Base-by-base conservation (phyloP, 1,140 invertebrate genomes). In the Notospermus geniculatus region DNA sequence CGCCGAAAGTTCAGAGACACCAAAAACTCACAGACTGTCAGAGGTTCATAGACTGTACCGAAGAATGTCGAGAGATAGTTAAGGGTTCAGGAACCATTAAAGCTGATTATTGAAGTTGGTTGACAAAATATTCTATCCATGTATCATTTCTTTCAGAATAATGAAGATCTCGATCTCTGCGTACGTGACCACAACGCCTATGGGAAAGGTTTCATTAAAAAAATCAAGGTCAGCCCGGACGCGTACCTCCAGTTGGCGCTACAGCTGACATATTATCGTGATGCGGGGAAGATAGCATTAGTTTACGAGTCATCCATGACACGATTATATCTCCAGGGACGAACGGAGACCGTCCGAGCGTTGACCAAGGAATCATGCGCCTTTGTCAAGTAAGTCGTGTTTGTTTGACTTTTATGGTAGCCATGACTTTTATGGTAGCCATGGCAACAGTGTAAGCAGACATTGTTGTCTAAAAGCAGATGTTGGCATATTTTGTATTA, bases 261-360 rank as follows among this genome's bases (percentile, higher is more conserved):
- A 2, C 95, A 98, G 75, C 79, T 97, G 59, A 92, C 95, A 2
- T 98, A 98, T 79, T 95, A 87, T 75, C 84, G 84, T 66, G 86
- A 87, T 78, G 91, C 95, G 78, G 88, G 91, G 1, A 91, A 90
- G 69, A 97, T 97, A 80, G 91, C 88, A 75, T 82, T 98, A 39
- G 98, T 95, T 0, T 99, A 98, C 76, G 96, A 99, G 83, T 95
- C 97, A 0, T 97, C 95, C 4, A 98, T 98, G 95, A 98, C 96
- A 0, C 86, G 96, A 63, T 82, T 99, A 13, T 99, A 89, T 83
- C 87, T 93, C 58, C 94, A 98, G 84, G 97, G 96, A 0, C 86
- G 97, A 65, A 99, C 96, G 0, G 97, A 99, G 84, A 99, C 97
- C 9, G 95, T 98, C 0, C 85, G 97, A 60, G 93, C 95, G 0